Percentiles rank a stretch among this genome's conserved stretches.
Conservation (phyloP, 2,888 invertebrate species). For the Nemotelus pantherinus region DNA sequence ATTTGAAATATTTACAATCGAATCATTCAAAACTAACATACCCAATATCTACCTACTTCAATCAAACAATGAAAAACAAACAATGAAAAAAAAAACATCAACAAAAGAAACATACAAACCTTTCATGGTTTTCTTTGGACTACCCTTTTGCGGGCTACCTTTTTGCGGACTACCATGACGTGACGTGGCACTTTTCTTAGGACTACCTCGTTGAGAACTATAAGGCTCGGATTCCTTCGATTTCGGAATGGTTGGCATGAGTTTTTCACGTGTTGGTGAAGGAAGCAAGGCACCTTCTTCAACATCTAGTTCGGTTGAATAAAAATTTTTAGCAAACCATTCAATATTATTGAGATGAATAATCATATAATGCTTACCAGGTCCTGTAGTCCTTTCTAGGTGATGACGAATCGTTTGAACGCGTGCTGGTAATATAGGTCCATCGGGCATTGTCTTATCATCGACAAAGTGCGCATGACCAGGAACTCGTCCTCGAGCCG, state of each 20-base stretch:
- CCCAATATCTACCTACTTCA: too few relatives aligned
- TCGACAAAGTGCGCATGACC: conserved; percentile 70
- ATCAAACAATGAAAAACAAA: not conserved
- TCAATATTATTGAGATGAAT: not conserved
- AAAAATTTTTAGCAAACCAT: conserved; percentile 19
- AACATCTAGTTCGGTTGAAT: conserved; percentile 60
- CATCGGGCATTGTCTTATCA: conserved; percentile 63
- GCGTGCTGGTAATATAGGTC: conserved; percentile 63
- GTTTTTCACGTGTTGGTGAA: conserved; percentile 76
- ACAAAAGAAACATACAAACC: conserved; percentile 52
- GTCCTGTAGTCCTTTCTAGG: conserved; percentile 76
- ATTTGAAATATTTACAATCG: too few relatives aligned
- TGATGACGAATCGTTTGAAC: conserved; percentile 75
- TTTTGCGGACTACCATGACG: conserved; percentile 66
- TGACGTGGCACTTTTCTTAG: conserved; percentile 64
- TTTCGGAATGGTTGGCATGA: conserved; percentile 73
- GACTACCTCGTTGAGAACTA: conserved; percentile 61
- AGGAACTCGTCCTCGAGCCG: conserved; percentile 65
- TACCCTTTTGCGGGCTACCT: conserved; percentile 67
- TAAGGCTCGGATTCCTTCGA: conserved; percentile 57
- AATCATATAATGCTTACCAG: conserved; percentile 66
- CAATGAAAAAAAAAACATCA: not conserved
- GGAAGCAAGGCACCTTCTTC: conserved; percentile 74
- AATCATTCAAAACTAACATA: too few relatives aligned
- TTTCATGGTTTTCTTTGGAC: conserved; percentile 69